Conservation (phyloP, 2,797 vertebrate genomes). For the Argyrosomus regius region DNA sequence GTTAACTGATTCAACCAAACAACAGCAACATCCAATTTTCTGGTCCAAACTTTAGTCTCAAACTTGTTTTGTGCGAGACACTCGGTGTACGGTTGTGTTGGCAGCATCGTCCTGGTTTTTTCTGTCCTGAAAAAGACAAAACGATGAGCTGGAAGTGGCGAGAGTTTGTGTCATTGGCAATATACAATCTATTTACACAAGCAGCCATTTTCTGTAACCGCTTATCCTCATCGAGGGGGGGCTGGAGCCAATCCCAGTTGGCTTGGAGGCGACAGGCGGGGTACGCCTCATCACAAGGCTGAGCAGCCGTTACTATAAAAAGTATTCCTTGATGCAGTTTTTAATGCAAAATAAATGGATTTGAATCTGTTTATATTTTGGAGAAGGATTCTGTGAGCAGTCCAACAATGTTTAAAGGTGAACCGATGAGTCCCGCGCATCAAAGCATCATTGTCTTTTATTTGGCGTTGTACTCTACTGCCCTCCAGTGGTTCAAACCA, state of each 20-base stretch:
- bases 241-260: too few species aligned
- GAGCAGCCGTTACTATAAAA: slow-evolving; percentile 11
- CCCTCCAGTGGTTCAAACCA: slow-evolving; percentile 71
- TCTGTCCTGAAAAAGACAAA: background rate
- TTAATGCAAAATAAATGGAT: slow-evolving; percentile 10
- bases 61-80: background rate
- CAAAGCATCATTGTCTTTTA: background rate
- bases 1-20: slow-evolving; percentile 44
- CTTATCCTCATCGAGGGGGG: too few species aligned
- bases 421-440: background rate
- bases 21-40: slow-evolving; percentile 32
- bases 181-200: slow-evolving; percentile 15
- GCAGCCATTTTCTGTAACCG: too few species aligned
- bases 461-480: slow-evolving; percentile 63
- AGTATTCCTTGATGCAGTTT: slow-evolving; percentile 19
- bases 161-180: background rate
- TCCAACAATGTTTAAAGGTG: background rate
- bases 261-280: too few species aligned
- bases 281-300: too few species aligned
- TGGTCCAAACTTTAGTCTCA: slow-evolving; percentile 3
- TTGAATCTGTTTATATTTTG: background rate
- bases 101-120: slow-evolving; percentile 5
- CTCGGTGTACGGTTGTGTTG: background rate
- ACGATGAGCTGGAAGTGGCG: background rate
- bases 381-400: background rate